Conservation (phyloP, 2,797 vertebrate species). For the Neosilurus mollespiculum region DNA sequence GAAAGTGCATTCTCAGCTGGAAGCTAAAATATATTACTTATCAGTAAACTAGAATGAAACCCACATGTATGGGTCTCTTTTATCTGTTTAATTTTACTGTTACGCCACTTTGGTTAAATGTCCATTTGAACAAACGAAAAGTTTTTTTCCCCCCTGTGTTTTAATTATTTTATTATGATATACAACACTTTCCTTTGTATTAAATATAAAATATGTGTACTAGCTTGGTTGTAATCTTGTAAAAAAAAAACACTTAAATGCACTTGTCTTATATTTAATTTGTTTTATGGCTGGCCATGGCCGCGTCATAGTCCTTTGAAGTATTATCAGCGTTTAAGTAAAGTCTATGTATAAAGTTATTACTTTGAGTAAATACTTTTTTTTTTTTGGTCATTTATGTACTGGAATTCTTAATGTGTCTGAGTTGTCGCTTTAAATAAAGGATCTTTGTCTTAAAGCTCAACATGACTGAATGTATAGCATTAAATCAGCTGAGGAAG, state of each 20-base stretch:
- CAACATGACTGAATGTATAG: conserved; percentile 16
- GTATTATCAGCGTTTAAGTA: conserved; percentile 48
- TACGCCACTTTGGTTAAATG: not conserved
- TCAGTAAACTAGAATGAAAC: not conserved
- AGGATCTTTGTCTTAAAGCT: conserved; percentile 59
- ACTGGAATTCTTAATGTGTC: conserved; percentile 54
- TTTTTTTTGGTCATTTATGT: conserved; percentile 50
- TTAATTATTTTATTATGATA: conserved; percentile 32
- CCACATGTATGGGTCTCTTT: not conserved
- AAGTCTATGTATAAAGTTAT: conserved; percentile 51
- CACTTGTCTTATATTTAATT: conserved; percentile 50
- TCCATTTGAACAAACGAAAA: conserved; percentile 21
- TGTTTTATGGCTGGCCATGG: conserved; percentile 31
- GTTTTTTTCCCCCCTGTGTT: conserved; percentile 1
- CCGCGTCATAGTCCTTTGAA: conserved; percentile 29
- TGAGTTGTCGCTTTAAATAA: conserved; percentile 61
- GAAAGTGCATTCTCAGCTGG: not conserved
- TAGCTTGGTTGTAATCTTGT: conserved; percentile 53
- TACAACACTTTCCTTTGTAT: conserved; percentile 33
- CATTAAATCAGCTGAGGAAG: not conserved
- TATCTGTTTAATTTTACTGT: conserved; percentile 9
- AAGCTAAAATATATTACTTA: not conserved
- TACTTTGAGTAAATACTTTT: conserved; percentile 46
- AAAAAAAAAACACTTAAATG: conserved; percentile 42
- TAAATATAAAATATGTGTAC: conserved; percentile 48